Conservation (phyloP, 2,888 invertebrate genomes). For the Halocaridina rubra region DNA sequence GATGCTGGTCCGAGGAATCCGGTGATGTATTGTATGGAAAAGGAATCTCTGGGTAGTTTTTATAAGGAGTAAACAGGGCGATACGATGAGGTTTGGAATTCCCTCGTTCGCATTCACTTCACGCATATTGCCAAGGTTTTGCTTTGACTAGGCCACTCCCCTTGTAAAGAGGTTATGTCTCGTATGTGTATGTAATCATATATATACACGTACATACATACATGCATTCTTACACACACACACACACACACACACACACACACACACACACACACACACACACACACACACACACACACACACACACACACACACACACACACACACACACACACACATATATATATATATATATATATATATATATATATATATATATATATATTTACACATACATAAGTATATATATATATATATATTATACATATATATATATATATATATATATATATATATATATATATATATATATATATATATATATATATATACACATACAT, state of each 20-base stretch:
- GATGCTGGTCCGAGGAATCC: no score
- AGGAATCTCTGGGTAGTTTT: no score
- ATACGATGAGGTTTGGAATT: background rate
- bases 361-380: background rate
- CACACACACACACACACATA: background rate
- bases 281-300: conserved; percentile 11
- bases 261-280: background rate
- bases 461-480: background rate
- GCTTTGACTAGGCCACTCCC: no score
- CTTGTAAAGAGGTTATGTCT: no score
- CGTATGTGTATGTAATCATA: no score
- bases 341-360: background rate
- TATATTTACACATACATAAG: background rate
- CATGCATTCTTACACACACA: no score
- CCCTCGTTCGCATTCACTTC: background rate
- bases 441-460: background rate
- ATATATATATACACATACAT: background rate
- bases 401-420: background rate
- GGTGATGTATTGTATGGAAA: no score
- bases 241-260: background rate
- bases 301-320: conserved; percentile 17
- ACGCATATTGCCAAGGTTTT: background rate
- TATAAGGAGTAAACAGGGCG: no score
- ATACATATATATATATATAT: background rate
- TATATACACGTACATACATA: background rate